Percentiles rank a stretch among this genome's conserved stretches.
These are phyloP conservation scores for Lamellibrachia luymesi DNA, from an alignment of 1,140 invertebrate species.

Conservation along the genomic window DNA sequence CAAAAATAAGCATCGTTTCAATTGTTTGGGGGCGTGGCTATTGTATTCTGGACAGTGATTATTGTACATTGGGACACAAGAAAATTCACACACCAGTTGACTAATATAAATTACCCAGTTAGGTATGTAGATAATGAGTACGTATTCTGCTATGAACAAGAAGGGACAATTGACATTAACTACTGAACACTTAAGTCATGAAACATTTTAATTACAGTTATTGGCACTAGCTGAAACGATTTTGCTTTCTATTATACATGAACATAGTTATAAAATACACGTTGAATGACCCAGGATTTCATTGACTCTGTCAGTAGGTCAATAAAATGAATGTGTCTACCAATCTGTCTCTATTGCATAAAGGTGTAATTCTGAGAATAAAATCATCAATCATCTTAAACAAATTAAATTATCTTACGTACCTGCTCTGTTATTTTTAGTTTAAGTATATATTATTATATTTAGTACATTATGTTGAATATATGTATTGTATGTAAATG, in stretches of 20 bases:
- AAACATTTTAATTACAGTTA: neutral
- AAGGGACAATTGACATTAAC: neutral
- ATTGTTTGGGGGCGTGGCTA: too few species aligned
- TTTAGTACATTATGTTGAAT: neutral
- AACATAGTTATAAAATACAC: neutral
- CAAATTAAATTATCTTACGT: neutral
- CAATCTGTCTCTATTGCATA: neutral
- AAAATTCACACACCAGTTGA: too few species aligned
- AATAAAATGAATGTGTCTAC: neutral
- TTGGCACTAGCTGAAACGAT: neutral
- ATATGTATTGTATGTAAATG: too few species aligned
- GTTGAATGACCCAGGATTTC: neutral
- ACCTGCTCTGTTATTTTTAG: neutral
- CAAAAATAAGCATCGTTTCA: too few species aligned
- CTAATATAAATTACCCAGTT: too few species aligned
- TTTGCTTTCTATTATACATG: neutral
- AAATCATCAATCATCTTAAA: neutral
- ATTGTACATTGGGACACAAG: too few species aligned
- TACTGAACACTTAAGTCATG: neutral
- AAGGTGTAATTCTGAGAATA: neutral
- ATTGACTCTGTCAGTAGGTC: neutral
- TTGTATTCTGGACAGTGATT: too few species aligned
- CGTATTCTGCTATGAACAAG: neutral
- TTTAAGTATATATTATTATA: neutral
- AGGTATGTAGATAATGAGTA: neutral